These are phyloP conservation scores for Nemotelus pantherinus DNA, from an alignment of 2,888 invertebrate species.

Conservation along the genomic window DNA sequence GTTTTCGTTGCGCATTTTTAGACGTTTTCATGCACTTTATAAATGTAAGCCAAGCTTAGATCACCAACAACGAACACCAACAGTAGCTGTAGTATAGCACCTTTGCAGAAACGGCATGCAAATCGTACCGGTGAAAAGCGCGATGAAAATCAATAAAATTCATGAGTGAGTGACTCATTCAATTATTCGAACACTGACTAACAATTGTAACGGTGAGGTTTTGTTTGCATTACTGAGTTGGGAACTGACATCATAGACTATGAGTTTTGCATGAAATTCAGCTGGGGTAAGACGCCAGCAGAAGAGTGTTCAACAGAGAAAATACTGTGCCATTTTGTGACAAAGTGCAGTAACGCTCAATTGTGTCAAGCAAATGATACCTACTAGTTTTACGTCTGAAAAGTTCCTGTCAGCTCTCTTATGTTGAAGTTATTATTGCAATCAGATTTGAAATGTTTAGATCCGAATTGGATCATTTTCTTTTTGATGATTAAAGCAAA, in stretches of 20 bases:
- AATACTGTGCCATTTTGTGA: too few relatives aligned
- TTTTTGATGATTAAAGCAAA: too few relatives aligned
- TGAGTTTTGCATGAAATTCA: neutral
- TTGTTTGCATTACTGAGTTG: neutral
- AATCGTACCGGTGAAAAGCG: slow-evolving; percentile 19
- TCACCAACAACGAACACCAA: slow-evolving; percentile 2
- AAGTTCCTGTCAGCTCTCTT: too few relatives aligned
- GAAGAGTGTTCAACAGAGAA: too few relatives aligned
- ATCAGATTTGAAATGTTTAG: too few relatives aligned
- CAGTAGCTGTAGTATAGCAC: neutral
- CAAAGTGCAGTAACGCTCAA: too few relatives aligned
- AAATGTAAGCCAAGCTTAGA: slow-evolving; percentile 37
- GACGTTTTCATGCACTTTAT: slow-evolving; percentile 43
- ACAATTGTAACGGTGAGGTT: neutral
- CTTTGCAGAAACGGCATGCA: neutral
- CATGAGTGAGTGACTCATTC: slow-evolving; percentile 20
- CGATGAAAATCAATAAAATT: slow-evolving; percentile 14
- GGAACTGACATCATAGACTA: neutral
- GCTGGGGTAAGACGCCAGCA: too few relatives aligned
- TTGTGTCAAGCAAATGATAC: too few relatives aligned
- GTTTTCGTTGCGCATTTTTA: slow-evolving; percentile 44
- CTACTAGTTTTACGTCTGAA: too few relatives aligned
- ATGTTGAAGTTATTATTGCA: too few relatives aligned
- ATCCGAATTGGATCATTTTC: too few relatives aligned
- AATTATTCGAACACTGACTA: slow-evolving; percentile 7